Conservation (phyloP, 2,113 vertebrate genomes). For the Pelecanoides urinatrix region DNA sequence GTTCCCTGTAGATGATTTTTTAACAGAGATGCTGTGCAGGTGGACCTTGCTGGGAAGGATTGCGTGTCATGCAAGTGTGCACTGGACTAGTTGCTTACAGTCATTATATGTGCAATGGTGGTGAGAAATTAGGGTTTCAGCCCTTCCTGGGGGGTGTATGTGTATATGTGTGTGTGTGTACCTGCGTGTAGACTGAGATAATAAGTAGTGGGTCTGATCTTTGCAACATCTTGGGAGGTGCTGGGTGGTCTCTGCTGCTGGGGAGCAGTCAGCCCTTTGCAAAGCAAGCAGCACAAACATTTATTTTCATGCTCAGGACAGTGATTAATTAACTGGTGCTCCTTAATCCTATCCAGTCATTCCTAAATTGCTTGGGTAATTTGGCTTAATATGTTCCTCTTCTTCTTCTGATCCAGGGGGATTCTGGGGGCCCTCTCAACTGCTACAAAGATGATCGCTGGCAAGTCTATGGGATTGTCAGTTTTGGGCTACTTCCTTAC, state of each 20-base stretch:
- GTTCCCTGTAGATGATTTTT: neutral
- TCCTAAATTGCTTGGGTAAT: neutral
- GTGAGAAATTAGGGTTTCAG: neutral
- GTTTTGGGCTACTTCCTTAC: neutral
- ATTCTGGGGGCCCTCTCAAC: neutral
- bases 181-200: neutral
- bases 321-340: neutral
- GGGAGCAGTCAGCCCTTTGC: neutral
- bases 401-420: neutral
- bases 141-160: neutral
- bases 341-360: neutral
- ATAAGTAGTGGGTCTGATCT: neutral
- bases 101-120: neutral
- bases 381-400: neutral
- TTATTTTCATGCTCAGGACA: neutral
- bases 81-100: neutral
- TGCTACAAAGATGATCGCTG: neutral
- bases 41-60: neutral
- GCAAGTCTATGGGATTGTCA: neutral
- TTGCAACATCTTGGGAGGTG: neutral
- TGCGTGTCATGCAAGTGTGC: neutral
- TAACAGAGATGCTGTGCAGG: neutral
- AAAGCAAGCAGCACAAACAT: neutral
- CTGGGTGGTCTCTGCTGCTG: neutral
- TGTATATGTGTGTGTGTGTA: neutral